A percentile compares a stretch with the other conserved stretches of the same genome.
These are phyloP conservation scores for Chloroclystis v-ata DNA, from an alignment of 2,888 invertebrate genomes.

Conservation along the genomic window DNA sequence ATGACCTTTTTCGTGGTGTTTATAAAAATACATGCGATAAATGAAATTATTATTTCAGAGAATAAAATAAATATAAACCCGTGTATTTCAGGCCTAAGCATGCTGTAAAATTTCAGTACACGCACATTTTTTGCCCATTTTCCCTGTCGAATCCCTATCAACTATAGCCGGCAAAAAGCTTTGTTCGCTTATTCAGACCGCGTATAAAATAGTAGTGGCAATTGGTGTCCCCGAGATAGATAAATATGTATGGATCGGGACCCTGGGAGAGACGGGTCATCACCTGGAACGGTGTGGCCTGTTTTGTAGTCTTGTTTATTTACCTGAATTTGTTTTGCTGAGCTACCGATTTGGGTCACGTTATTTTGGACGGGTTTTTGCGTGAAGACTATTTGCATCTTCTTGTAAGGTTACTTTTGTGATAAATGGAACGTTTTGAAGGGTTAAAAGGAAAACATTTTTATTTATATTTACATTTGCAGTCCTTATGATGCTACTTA, in stretches of 20 bases:
- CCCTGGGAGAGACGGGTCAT: conserved; percentile 35
- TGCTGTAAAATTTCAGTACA: conserved; percentile 13
- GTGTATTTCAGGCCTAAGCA: no score
- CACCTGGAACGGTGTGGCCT: conserved; percentile 52
- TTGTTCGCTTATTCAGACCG: conserved; percentile 39
- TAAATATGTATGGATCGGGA: conserved; percentile 58
- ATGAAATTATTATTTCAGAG: no score
- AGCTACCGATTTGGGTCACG: conserved; percentile 1
- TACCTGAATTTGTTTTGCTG: conserved; percentile 11
- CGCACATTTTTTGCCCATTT: conserved; percentile 22
- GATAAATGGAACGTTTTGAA: no score
- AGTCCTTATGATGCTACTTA: no score
- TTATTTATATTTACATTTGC: no score
- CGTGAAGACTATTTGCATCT: background rate
- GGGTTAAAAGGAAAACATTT: no score
- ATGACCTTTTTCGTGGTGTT: no score
- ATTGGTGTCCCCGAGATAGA: conserved; percentile 35
- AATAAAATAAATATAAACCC: no score
- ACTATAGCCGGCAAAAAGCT: conserved; percentile 34
- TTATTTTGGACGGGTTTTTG: background rate
- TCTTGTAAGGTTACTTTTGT: no score
- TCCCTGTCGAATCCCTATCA: conserved; percentile 34
- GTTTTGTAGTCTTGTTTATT: conserved; percentile 45
- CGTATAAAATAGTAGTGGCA: conserved; percentile 38
- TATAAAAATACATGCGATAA: no score